Evolutionary conservation across 1,140 invertebrate genomes (phyloP).

Genomic region (Ditylenchus dipsaci): DNA sequence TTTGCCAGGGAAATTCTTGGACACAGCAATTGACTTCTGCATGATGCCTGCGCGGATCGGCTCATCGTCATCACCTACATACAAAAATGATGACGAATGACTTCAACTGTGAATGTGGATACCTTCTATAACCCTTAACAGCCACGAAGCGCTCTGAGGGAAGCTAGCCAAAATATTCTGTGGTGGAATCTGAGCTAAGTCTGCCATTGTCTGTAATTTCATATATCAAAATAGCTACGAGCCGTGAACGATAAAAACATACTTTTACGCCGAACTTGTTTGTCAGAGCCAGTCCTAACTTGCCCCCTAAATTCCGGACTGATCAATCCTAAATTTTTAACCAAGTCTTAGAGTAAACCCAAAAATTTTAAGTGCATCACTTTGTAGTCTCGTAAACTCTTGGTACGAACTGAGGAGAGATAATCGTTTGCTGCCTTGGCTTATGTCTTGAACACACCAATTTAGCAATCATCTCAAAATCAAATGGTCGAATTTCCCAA

Average conservation of each 20-base stretch:
- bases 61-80: neutral
- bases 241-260: too few relatives aligned
- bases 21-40: neutral
- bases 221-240: too few relatives aligned
- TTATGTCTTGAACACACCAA: neutral
- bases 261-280: too few relatives aligned
- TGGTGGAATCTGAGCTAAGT: neutral
- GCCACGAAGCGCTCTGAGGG: neutral
- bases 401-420: neutral
- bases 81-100: neutral
- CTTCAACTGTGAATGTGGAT: neutral
- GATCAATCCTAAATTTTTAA: neutral
- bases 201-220: neutral
- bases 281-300: neutral
- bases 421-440: neutral
- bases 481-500: neutral
- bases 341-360: too few relatives aligned
- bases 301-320: neutral
- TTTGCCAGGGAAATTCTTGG: constrained; percentile 1
- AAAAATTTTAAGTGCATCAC: too few relatives aligned
- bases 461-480: neutral
- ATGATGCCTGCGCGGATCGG: neutral
- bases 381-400: neutral
- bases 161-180: neutral
- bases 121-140: neutral